These are phyloP conservation scores for Gallinago jamesoni DNA, from an alignment of 2,113 vertebrate genomes.

Conservation along the genomic window DNA sequence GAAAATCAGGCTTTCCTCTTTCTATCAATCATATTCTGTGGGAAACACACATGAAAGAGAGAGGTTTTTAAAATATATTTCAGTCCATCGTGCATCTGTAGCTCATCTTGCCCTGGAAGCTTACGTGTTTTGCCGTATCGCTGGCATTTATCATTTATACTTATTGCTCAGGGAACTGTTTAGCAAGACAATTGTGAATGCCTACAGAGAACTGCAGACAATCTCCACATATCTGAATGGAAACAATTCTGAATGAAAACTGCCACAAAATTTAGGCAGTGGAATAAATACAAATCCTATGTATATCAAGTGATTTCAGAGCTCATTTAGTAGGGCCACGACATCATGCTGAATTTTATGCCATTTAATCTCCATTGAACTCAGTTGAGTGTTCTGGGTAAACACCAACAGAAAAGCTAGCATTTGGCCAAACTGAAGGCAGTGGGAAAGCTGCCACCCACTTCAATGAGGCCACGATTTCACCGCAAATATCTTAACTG, in stretches of 20 bases:
- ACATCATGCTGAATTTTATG: neutral
- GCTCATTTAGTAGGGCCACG: rapidly evolving
- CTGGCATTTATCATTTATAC: neutral
- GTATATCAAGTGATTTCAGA: neutral
- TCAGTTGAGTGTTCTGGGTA: neutral
- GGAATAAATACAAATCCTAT: neutral
- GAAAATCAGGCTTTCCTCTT: neutral
- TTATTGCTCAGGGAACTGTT: neutral
- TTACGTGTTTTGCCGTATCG: neutral
- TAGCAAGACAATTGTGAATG: neutral
- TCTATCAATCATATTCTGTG: neutral
- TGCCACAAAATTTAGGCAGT: neutral
- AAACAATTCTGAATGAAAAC: neutral
- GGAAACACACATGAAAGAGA: neutral
- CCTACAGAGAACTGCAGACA: neutral
- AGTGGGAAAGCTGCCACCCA: neutral
- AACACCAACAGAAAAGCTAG: neutral
- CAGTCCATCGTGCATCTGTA: neutral
- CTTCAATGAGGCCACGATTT: neutral
- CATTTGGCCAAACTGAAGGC: neutral
- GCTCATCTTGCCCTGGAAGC: neutral
- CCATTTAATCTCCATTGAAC: neutral
- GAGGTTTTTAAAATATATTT: neutral
- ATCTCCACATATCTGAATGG: neutral
- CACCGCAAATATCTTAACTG: neutral